Conservation (phyloP, 92 coral and sea anemone species). For the Porites divaricata region DNA sequence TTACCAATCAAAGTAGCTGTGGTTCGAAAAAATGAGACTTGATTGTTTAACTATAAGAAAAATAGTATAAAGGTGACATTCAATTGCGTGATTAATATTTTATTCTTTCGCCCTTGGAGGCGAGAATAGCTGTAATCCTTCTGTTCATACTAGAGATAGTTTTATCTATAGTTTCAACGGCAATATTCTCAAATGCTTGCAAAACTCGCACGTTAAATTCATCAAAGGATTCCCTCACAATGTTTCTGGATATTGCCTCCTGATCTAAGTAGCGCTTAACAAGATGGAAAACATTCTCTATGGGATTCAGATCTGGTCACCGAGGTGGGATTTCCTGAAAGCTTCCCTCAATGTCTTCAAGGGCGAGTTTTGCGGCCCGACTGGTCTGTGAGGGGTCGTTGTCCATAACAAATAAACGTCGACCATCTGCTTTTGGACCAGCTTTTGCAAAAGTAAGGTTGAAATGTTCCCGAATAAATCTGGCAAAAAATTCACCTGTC, state of each 20-base stretch:
- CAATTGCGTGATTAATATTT: conserved; percentile 52
- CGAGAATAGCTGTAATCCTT: conserved; percentile 43
- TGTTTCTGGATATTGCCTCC: conserved; percentile 38
- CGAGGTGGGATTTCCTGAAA: conserved; percentile 62
- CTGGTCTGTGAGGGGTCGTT: conserved; percentile 69
- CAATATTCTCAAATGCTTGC: conserved; percentile 36
- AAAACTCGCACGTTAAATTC: conserved; percentile 60
- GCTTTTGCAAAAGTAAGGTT: conserved; percentile 41
- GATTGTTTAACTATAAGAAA: background rate
- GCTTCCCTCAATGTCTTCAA: conserved; percentile 44
- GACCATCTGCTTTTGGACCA: conserved; percentile 46
- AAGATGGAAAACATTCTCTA: conserved; percentile 63
- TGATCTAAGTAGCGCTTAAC: conserved; percentile 41
- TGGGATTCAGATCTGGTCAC: conserved; percentile 64
- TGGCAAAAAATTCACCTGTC: background rate
- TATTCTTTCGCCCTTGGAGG: conserved; percentile 56
- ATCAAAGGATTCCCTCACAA: conserved; percentile 61
- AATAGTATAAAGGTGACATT: conserved; percentile 1
- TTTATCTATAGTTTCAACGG: conserved; percentile 16
- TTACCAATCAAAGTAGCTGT: background rate
- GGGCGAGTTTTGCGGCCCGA: conserved; percentile 37
- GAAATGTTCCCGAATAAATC: too few species aligned
- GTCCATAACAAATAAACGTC: conserved; percentile 63
- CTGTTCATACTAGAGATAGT: conserved; percentile 31
- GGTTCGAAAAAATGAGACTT: background rate